These are phyloP conservation scores for Vombatus ursinus DNA, from an alignment of 2,113 vertebrate species.

Conservation along the genomic window DNA sequence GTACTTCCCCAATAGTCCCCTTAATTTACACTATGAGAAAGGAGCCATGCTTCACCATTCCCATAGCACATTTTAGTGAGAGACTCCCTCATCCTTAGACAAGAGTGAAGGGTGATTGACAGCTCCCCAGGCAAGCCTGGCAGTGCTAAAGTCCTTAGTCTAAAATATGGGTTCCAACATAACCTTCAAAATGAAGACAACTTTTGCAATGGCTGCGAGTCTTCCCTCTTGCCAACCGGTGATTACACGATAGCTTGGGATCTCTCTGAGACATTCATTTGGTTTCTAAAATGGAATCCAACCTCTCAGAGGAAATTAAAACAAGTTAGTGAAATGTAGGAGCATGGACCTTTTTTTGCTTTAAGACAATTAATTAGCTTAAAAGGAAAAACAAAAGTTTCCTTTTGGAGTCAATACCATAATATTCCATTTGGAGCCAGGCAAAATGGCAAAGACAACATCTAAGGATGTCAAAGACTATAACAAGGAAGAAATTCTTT, in stretches of 20 bases:
- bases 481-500: constrained; percentile 79
- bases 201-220: constrained; percentile 55
- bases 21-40: background rate
- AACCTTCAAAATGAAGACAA: constrained; percentile 61
- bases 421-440: constrained; percentile 71
- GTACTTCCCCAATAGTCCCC: background rate
- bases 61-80: background rate
- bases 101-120: background rate
- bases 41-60: background rate
- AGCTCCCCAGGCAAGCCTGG: constrained; percentile 51
- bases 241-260: constrained; percentile 46
- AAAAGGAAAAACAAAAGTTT: constrained; percentile 71
- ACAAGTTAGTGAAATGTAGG: constrained; percentile 61
- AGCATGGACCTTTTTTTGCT: constrained; percentile 64
- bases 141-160: constrained; percentile 41
- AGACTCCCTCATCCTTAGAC: background rate
- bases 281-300: constrained; percentile 57
- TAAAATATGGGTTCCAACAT: constrained; percentile 54
- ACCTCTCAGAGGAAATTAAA: constrained; percentile 24
- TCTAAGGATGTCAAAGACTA: constrained; percentile 72
- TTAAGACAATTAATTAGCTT: constrained; percentile 76
- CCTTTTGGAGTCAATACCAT: constrained; percentile 60
- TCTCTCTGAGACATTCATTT: constrained; percentile 58
- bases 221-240: constrained; percentile 30
- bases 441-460: constrained; percentile 71